These are phyloP conservation scores for Mimas tiliae DNA, from an alignment of 2,888 invertebrate genomes.

Conservation along the genomic window DNA sequence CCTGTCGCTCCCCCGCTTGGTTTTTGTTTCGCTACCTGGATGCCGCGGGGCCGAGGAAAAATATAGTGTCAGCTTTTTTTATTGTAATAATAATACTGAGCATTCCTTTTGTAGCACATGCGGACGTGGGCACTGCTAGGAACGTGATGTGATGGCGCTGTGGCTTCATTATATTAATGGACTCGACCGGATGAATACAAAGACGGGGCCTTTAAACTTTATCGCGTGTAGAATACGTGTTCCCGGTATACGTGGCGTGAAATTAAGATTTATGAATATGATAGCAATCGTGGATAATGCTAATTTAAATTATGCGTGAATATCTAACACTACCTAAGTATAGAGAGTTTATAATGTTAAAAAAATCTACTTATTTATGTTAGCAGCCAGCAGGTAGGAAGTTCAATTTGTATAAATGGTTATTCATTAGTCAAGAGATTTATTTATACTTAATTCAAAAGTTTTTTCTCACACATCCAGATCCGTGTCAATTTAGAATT, in stretches of 20 bases:
- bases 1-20: conserved; percentile 57
- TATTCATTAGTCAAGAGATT: neutral
- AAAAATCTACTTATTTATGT: neutral
- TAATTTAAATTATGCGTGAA: conserved; percentile 26
- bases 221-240: conserved; percentile 67
- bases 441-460: neutral
- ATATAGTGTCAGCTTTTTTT: conserved; percentile 75
- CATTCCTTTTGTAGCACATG: conserved; percentile 81
- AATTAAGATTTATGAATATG: conserved; percentile 61
- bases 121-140: conserved; percentile 73
- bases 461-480: conserved; percentile 7
- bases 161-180: conserved; percentile 83
- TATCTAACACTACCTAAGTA: neutral
- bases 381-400: conserved; percentile 16
- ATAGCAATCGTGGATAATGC: conserved; percentile 29
- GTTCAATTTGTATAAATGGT: conserved; percentile 13
- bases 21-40: conserved; percentile 80
- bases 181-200: conserved; percentile 79
- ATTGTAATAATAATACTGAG: conserved; percentile 79
- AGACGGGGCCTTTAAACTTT: conserved; percentile 75
- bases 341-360: neutral
- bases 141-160: conserved; percentile 77
- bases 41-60: conserved; percentile 68
- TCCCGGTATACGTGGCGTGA: conserved; percentile 61
- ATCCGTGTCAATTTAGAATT: neutral